Evolutionary conservation across 2,113 vertebrate species (phyloP).

Genomic region (Calidris pugnax): DNA sequence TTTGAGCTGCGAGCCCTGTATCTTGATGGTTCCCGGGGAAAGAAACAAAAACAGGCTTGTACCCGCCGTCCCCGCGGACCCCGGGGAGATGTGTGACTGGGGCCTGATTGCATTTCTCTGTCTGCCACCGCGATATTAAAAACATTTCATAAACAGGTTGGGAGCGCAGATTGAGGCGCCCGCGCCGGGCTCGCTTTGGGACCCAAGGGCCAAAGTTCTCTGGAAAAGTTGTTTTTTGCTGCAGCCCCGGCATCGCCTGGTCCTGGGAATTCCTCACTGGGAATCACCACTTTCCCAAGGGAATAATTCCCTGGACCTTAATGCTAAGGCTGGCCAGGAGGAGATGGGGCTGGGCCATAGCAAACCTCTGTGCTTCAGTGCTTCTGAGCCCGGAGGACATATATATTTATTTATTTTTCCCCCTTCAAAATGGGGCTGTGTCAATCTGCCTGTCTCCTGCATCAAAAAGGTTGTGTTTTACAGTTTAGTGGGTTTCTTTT

Average conservation of each 20-base stretch:
- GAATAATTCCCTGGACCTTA: not conserved
- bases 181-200: rapidly evolving
- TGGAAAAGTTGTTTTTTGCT: rapidly evolving
- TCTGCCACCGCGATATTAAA: not conserved
- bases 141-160: not conserved
- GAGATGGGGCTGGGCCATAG: rapidly evolving
- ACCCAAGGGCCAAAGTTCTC: not conserved
- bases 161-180: rapidly evolving
- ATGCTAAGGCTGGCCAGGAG: not conserved
- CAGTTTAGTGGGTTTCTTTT: not conserved
- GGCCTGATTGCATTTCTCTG: not conserved
- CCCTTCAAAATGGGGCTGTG: not conserved
- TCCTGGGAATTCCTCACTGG: too few relatives aligned
- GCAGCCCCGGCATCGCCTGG: rapidly evolving
- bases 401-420: rapidly evolving
- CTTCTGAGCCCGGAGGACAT: not conserved
- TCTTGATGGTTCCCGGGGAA: slow-evolving; percentile 24
- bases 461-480: not conserved
- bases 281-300: not conserved
- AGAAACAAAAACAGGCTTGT: slow-evolving; percentile 53
- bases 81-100: not conserved
- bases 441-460: not conserved
- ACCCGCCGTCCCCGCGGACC: not conserved
- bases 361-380: not conserved
- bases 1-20: not conserved